Evolutionary conservation across 53 echinoderm and acorn worm species (phyloP), one percentile per base, ranked within the genome.

Genomic region (Arbacia lixula): DNA sequence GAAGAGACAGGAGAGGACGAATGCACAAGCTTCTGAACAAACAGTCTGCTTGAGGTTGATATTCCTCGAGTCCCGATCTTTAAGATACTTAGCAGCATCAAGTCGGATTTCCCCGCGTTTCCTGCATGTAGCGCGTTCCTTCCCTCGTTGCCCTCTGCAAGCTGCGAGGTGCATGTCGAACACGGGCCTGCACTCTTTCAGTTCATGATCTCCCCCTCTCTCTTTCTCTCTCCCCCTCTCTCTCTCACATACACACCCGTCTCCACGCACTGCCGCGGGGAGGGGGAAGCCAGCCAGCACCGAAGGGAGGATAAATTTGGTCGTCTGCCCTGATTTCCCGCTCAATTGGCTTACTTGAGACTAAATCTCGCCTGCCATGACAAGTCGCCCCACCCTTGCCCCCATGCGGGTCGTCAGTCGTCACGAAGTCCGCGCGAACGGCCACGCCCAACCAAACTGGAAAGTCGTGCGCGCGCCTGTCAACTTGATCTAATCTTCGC

Each of bases 361-460:
- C 81, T 81, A 81, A 81, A 81, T 81, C 41, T 81, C 31, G 81
- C 62, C 62, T 63, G 81, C 64, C 64, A 61, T 22, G 49, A 42
- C 17, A 29, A 41, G 64, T 81, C 81, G 81, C 64, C 64, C 81
- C 81, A 34, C 81, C 81, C 81, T 41, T 40, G 46, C 62, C 81
- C 77, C n/a, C 74, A 43, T 36, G 81, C 81, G 43, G 28, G 81
- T 40, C 63, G 64, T 81, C 81, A 81, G 64, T 81, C 81, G 81
- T 81, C 81, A 64, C 28, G 11, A 40, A 56, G 28, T 26, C 43
- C 37, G 51, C 27, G 35, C 34, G 38, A 12, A 22, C 57, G 26
- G 49, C 81, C 81, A 36, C 81, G 64, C 81, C 81, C 64, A 81
- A 38, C 81, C n/a, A n/a, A 62, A 62, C 62, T 81, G 81, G 42